Evolutionary conservation across 1,140 invertebrate species (phyloP).

Genomic region (Brachionus koreanus): DNA sequence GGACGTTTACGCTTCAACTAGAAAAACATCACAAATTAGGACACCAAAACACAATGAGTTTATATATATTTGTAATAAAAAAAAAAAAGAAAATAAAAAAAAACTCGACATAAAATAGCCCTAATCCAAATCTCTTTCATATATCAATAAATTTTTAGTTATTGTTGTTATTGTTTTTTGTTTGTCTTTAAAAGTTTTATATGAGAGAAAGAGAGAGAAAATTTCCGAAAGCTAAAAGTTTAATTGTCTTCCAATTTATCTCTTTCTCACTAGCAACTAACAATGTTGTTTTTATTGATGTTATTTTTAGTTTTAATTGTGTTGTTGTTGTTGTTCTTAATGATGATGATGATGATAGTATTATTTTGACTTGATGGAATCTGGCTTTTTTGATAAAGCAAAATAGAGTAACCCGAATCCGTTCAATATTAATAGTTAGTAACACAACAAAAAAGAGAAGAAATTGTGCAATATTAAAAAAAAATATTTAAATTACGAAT

Average conservation of each 20-base stretch:
- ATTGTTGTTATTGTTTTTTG: not conserved
- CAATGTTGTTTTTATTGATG: too few relatives aligned
- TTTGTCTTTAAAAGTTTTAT: too few relatives aligned
- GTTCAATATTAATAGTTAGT: too few relatives aligned
- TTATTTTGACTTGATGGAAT: not conserved
- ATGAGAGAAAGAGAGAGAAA: too few relatives aligned
- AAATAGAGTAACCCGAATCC: not conserved
- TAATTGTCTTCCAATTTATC: slow-evolving; percentile 3
- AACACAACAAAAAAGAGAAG: not conserved
- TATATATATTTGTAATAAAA: not conserved
- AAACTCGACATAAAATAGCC: not conserved
- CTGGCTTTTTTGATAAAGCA: not conserved
- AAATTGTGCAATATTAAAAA: not conserved
- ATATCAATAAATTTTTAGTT: not conserved
- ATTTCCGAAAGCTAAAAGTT: not conserved
- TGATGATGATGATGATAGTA: too few relatives aligned
- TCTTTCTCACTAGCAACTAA: not conserved
- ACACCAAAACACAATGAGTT: not conserved
- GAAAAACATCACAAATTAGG: not conserved
- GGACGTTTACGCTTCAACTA: not conserved
- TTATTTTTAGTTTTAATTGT: too few relatives aligned
- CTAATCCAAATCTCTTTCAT: slow-evolving; percentile 1
- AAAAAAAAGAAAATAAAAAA: not conserved
- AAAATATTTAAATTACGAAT: not conserved
- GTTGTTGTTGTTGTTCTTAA: too few relatives aligned